Evolutionary conservation across 1,140 invertebrate genomes (phyloP).

Genomic region (Cepaea nemoralis): DNA sequence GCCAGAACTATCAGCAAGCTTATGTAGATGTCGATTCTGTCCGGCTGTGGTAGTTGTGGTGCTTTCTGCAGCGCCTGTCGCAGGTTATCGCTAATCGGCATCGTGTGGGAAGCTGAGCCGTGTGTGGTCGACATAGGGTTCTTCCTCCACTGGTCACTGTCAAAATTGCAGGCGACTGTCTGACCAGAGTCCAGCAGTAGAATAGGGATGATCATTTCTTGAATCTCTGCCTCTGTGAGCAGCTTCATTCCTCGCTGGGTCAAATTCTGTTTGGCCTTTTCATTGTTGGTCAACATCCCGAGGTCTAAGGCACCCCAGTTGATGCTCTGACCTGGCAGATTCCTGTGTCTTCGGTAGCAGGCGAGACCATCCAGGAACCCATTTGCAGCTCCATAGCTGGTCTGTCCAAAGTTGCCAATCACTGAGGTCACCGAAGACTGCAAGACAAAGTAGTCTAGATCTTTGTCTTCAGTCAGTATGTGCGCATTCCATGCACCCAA

Average conservation of each 20-base stretch:
- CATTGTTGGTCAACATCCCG: constrained; percentile 45
- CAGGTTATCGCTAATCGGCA: constrained; percentile 21
- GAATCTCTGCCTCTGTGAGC: constrained; percentile 40
- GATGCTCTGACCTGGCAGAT: constrained; percentile 51
- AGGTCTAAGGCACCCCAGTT: constrained; percentile 55
- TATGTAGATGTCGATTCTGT: constrained; percentile 27
- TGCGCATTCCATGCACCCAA: constrained; percentile 61
- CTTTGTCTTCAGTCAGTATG: constrained; percentile 41
- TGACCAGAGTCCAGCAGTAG: constrained; percentile 42
- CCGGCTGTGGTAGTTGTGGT: background rate
- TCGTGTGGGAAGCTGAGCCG: background rate
- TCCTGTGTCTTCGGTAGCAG: constrained; percentile 45
- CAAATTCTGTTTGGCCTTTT: constrained; percentile 11
- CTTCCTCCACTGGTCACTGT: constrained; percentile 35
- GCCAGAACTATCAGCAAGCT: constrained; percentile 26
- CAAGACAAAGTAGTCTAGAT: constrained; percentile 58
- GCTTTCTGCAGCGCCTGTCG: constrained; percentile 19
- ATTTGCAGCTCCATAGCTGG: constrained; percentile 57
- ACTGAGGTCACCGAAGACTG: constrained; percentile 53
- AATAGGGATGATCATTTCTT: constrained; percentile 31
- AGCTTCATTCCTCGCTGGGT: constrained; percentile 39
- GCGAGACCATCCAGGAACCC: constrained; percentile 56
- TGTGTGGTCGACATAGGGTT: background rate
- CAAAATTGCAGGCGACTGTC: constrained; percentile 43
- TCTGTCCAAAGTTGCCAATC: constrained; percentile 54